Base-by-base conservation (phyloP, 2,888 invertebrate genomes). In the Clusia tigrina region DNA sequence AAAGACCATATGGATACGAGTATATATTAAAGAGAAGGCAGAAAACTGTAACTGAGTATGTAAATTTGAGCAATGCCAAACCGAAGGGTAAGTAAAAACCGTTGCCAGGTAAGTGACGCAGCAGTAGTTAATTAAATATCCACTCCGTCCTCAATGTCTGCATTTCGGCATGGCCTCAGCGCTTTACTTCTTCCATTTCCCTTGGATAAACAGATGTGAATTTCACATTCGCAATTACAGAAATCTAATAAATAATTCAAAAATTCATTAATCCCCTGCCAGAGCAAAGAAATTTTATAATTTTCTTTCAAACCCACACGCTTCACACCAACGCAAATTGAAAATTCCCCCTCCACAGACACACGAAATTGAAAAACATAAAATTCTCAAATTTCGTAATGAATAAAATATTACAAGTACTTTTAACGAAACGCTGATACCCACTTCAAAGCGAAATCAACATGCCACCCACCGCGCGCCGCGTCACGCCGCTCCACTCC, bases 311-410 rank as follows among this genome's bases (percentile, higher is more conserved):
- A 18, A 2, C 48, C 48, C 48, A 20, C 18, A 18, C 15, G 2
- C 22, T 15, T 20, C 22, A 2, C 5, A 48, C 15, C 22, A 48
- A 42, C n/a, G 32, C n/a, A 42, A 3, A 42, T 42, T 6, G 9
- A 42, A 42, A 42, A 42, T 42, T 42, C n/a, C 22, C 5, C 18
- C 22, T 48, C 22, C 22, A 48, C 18, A 20, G 18, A 20, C 20
- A 22, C 48, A 20, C 20, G 15, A 48, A 48, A 48, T 20, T 48
- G 48, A 48, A 48, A 48, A 48, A 48, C 48, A 42, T 42, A 48
- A 48, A 48, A 48, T 48, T 20, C 18, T 18, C 6, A 48, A 48
- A 48, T 20, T 48, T 20, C 20, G 22, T 48, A 48, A 48, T 48
- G 48, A 48, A 48, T 48, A 48, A 48, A 48, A 48, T 48, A 48